A percentile compares a stretch with the other conserved stretches of the same genome.
These are phyloP conservation scores for Trogon melanurus DNA, from an alignment of 2,113 vertebrate genomes.

Conservation along the genomic window DNA sequence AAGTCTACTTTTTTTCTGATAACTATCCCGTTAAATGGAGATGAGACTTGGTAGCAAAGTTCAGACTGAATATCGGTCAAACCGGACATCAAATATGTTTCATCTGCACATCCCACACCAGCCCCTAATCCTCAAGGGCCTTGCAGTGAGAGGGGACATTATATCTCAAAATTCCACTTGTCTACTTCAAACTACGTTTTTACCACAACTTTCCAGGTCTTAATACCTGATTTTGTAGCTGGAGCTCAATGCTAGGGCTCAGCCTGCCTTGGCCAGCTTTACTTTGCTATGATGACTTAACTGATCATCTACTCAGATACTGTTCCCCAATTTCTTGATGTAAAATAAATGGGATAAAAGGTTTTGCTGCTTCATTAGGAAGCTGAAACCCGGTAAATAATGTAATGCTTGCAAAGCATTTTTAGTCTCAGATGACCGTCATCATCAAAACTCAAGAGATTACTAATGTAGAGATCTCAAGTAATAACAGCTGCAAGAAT, in stretches of 20 bases:
- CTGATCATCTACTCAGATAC: neutral
- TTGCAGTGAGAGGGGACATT: neutral
- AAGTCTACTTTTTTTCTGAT: neutral
- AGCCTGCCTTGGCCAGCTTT: neutral
- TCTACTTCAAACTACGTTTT: neutral
- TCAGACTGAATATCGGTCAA: neutral
- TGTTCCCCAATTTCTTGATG: neutral
- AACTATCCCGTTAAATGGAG: neutral
- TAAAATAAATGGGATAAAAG: neutral
- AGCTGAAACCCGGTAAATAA: neutral
- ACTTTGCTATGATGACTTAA: neutral
- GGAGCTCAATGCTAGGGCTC: neutral
- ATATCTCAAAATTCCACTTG: neutral
- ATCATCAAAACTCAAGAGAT: neutral
- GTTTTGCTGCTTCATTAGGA: neutral
- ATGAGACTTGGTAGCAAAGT: neutral
- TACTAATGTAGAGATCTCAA: neutral
- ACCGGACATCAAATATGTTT: rapidly evolving
- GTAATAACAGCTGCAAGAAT: neutral
- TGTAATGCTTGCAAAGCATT: neutral
- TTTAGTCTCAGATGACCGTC: neutral
- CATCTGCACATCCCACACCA: neutral
- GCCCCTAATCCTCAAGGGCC: neutral
- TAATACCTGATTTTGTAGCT: neutral
- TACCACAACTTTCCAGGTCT: neutral